Percentiles rank a stretch among this genome's conserved stretches.
Conservation (phyloP, 2,888 invertebrate genomes). For the Pyrrhosoma nymphula region DNA sequence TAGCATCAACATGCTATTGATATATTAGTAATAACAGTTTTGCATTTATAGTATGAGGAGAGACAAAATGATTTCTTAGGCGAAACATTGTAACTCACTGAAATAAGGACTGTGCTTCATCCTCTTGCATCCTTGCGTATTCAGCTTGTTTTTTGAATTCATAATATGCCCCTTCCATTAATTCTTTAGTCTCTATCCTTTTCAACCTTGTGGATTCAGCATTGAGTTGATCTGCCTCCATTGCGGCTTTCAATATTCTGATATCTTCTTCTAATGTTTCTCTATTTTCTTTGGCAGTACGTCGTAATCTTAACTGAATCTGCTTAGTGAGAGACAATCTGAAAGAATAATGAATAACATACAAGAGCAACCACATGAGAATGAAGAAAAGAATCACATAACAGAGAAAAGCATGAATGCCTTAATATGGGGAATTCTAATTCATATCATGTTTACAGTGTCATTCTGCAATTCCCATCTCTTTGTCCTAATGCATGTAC, state of each 20-base stretch:
- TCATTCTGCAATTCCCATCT: too few species aligned
- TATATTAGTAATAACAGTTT: neutral
- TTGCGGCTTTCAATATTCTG: constrained; percentile 1
- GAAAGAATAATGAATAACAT: neutral
- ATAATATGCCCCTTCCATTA: constrained; percentile 34
- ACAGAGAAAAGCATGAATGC: neutral
- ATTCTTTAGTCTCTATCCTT: constrained; percentile 23
- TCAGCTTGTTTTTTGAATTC: constrained; percentile 45
- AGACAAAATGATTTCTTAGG: neutral
- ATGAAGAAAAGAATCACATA: neutral
- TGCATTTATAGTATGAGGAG: neutral
- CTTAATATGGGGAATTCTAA: neutral
- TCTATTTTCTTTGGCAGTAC: constrained; percentile 40
- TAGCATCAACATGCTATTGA: too few species aligned
- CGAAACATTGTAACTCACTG: neutral
- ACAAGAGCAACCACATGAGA: neutral
- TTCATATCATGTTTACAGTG: neutral
- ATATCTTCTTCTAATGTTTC: constrained; percentile 56
- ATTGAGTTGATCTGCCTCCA: neutral
- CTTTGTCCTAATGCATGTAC: too few species aligned
- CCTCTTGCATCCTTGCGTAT: constrained; percentile 31
- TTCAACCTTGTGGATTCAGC: neutral
- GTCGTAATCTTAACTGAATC: constrained; percentile 44
- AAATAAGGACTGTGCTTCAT: constrained; percentile 27
- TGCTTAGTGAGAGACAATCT: constrained; percentile 52